Percentiles rank a stretch among this genome's conserved stretches.
phyloP scores from a whole-genome alignment of 53 echinoderm and acorn worm genomes.

The Echinarachnius parma region DNA sequence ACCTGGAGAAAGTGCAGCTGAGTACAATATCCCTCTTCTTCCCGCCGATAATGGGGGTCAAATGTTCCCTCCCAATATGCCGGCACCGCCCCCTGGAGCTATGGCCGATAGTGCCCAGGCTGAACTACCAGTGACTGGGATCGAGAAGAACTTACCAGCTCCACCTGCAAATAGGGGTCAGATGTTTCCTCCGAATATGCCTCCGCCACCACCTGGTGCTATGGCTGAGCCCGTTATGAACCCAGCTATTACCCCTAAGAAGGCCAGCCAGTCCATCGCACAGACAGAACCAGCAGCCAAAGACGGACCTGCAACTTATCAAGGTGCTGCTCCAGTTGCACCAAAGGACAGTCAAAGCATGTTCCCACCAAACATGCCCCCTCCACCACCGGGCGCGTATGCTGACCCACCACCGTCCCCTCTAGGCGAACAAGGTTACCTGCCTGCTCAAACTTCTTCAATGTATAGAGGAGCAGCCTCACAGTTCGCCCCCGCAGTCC shows the following conservation, averaged over 20 bases:
- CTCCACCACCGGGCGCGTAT: conserved; percentile 28
- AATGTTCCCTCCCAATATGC: background rate
- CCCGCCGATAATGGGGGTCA: no score
- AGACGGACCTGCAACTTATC: background rate
- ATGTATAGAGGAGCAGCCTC: no score
- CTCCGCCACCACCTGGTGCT: background rate
- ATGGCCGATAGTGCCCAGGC: background rate
- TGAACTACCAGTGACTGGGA: background rate
- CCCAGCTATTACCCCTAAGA: no score
- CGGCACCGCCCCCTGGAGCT: background rate
- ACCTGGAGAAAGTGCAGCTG: no score
- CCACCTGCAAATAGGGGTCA: background rate
- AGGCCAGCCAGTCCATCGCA: no score
- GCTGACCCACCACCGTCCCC: conserved; percentile 12
- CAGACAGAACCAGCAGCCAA: no score
- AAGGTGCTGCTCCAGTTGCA: background rate
- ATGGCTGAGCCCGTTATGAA: background rate
- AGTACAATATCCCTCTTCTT: no score
- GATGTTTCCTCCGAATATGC: no score
- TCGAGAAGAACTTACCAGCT: background rate
- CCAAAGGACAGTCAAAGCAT: conserved; percentile 8
- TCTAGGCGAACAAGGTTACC: no score
- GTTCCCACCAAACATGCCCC: conserved; percentile 36
- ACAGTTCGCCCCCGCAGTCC: no score
- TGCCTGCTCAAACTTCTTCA: no score